Percentiles rank a stretch among this genome's conserved stretches.
Conservation (phyloP, 1,140 invertebrate genomes). For the Panagrolaimus sp. region DNA sequence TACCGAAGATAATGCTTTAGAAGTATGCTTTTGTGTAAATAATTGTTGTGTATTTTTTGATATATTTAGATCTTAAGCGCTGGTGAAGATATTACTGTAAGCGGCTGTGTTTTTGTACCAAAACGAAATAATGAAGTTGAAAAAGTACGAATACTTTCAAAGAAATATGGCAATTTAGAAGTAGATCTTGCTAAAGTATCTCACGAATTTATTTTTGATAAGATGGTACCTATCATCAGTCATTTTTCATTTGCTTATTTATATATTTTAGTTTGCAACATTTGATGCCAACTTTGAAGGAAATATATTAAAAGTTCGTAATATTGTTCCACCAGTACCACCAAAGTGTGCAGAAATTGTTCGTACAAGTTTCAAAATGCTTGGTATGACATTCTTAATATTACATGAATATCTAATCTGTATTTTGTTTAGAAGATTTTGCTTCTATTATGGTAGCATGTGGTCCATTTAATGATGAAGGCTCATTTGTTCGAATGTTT, state of each 20-base stretch:
- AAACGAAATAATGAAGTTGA: neutral
- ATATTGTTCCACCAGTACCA: neutral
- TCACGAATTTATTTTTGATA: conserved; percentile 2
- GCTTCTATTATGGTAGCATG: neutral
- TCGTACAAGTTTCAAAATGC: neutral
- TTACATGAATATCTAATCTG: neutral
- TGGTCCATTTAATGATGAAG: neutral
- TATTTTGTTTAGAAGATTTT: neutral
- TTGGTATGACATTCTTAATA: neutral
- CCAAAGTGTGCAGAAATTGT: too few relatives aligned
- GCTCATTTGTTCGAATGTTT: neutral
- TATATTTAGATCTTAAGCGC: too few relatives aligned
- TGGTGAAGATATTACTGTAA: too few relatives aligned
- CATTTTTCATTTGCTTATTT: neutral
- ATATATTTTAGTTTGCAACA: neutral
- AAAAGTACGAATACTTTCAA: neutral
- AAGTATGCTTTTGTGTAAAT: too few relatives aligned
- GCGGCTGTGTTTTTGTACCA: too few relatives aligned
- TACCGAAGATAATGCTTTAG: too few relatives aligned
- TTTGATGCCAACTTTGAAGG: neutral
- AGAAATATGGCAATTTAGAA: neutral
- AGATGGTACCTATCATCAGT: neutral
- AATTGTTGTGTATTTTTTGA: too few relatives aligned
- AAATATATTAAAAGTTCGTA: neutral
- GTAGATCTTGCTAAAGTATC: neutral